A percentile compares a stretch with the other conserved stretches of the same genome.
These are phyloP conservation scores for Drosophila melanica DNA, from an alignment of 1,140 invertebrate genomes.

Conservation along the genomic window DNA sequence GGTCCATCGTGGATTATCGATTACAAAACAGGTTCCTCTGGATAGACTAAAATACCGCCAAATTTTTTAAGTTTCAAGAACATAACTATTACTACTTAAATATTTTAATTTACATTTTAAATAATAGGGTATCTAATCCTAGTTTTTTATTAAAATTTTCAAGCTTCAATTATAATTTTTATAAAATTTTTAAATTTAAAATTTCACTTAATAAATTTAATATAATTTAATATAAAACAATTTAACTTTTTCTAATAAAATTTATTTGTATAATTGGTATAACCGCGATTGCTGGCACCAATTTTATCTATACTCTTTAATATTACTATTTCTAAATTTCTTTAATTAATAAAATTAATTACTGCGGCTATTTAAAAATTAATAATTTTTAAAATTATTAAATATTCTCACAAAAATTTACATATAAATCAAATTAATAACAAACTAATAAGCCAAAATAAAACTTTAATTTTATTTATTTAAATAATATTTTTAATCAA, in stretches of 20 bases:
- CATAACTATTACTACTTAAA: conserved; percentile 36
- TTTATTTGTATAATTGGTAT: conserved; percentile 63
- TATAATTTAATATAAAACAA: conserved; percentile 46
- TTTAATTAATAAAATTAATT: no score
- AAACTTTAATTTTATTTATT: no score
- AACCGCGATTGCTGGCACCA: conserved; percentile 74
- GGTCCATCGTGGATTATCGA: conserved; percentile 46
- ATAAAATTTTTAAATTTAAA: conserved; percentile 61
- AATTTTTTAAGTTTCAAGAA: conserved; percentile 86
- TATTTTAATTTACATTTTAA: conserved; percentile 69
- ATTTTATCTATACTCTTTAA: conserved; percentile 66
- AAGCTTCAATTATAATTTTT: conserved; percentile 45
- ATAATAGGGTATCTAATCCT: conserved; percentile 89
- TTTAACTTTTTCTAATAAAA: conserved; percentile 58
- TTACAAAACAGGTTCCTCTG: conserved; percentile 86
- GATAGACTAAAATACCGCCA: conserved; percentile 85
- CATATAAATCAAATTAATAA: no score
- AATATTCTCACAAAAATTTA: no score
- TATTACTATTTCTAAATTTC: conserved; percentile 21
- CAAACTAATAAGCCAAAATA: no score
- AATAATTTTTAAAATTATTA: no score
- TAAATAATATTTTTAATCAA: no score
- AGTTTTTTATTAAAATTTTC: conserved; percentile 69
- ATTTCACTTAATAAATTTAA: conserved; percentile 70
- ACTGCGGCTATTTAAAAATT: no score